These are phyloP conservation scores for Crotalus helleri DNA, from an alignment of 2,113 vertebrate genomes.

Conservation along the genomic window DNA sequence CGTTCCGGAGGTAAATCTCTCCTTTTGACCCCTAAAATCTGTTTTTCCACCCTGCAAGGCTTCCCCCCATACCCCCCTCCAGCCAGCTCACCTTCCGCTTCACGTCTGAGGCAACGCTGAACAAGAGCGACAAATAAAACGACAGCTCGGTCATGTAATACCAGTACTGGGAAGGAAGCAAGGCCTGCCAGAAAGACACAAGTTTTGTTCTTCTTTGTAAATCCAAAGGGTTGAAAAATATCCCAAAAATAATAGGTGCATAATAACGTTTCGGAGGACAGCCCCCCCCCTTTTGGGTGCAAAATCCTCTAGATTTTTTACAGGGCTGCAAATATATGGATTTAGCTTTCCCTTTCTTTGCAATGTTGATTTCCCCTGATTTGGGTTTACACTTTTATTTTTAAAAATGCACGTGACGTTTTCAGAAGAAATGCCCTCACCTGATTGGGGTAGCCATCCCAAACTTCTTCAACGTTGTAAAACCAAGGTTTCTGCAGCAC, in stretches of 20 bases:
- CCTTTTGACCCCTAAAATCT: neutral
- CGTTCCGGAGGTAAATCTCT: neutral
- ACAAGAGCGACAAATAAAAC: conserved; percentile 89
- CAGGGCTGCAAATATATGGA: neutral
- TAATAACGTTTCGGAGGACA: neutral
- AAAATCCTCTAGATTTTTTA: neutral
- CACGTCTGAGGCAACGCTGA: conserved; percentile 91
- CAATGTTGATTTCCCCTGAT: neutral
- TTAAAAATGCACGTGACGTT: neutral
- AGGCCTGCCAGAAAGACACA: conserved; percentile 14
- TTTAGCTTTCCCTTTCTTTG: neutral
- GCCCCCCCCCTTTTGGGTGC: neutral
- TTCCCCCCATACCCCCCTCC: rapidly evolving
- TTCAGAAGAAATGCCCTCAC: conserved; percentile 60
- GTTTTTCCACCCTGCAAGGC: neutral
- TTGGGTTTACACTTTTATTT: neutral
- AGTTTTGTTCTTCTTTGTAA: neutral
- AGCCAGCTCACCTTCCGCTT: conserved; percentile 84
- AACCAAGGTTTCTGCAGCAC: conserved; percentile 91
- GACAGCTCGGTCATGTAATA: conserved; percentile 94
- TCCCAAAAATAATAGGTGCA: neutral
- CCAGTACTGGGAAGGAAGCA: conserved; percentile 92
- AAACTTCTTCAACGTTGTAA: conserved; percentile 86
- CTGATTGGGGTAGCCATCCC: conserved; percentile 91
- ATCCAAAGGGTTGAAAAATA: neutral